Percentiles rank a stretch among this genome's conserved stretches.
Conservation (phyloP, 1,140 invertebrate genomes). For the Macrocentrus cingulum region DNA sequence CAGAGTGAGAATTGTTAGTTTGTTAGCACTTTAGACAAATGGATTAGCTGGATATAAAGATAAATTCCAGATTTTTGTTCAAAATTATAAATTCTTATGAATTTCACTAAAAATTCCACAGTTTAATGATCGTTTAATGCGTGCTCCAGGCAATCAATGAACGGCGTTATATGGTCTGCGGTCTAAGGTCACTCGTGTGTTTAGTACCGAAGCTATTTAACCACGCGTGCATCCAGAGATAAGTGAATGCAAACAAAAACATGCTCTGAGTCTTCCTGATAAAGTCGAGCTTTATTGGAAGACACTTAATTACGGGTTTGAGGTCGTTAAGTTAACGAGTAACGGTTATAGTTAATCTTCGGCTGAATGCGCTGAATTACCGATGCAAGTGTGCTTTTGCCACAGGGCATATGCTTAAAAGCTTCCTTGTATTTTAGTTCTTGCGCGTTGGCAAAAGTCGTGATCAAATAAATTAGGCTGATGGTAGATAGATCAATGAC, state of each 20-base stretch:
- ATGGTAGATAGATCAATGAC: conserved; percentile 45
- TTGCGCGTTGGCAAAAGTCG: conserved; percentile 17
- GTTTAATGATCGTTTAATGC: background rate
- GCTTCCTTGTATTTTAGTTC: background rate
- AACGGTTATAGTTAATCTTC: background rate
- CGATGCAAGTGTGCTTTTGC: background rate
- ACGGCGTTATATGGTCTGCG: conserved; percentile 2
- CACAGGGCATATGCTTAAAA: background rate
- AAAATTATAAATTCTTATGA: too few species aligned
- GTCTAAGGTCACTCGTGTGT: conserved; percentile 1
- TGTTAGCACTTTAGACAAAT: too few species aligned
- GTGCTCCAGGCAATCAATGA: background rate
- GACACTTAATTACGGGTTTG: conserved; percentile 2
- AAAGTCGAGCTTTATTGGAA: background rate
- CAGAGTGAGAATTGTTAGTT: too few species aligned
- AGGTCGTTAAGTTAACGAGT: conserved; percentile 1
- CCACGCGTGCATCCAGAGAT: background rate
- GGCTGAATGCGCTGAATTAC: too few species aligned
- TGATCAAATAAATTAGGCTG: conserved; percentile 23
- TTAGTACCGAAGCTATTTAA: background rate
- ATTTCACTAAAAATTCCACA: background rate
- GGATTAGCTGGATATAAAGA: too few species aligned
- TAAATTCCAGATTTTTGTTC: too few species aligned
- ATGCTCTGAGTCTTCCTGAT: background rate
- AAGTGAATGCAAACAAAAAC: conserved; percentile 5